Evolutionary conservation across 1,140 invertebrate species (phyloP), one percentile per base, ranked within the genome.

Genomic region (Sweltsa coloradensis): DNA sequence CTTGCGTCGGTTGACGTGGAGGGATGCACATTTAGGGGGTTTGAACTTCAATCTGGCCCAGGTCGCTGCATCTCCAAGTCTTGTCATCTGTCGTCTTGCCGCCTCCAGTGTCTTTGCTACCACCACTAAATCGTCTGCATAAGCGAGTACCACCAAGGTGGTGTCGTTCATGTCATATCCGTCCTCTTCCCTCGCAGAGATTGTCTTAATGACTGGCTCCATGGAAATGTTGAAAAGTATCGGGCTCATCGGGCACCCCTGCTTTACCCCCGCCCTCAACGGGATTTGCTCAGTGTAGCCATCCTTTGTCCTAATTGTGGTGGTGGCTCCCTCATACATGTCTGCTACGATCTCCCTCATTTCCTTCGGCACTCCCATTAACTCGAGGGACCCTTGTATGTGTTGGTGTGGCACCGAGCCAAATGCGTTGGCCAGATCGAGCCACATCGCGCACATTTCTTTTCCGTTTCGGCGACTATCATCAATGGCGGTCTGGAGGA

Each of bases 221-320:
- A 68, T 51, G 1, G 57, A 58, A 2, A 71, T 43, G 42, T 67
- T 63, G 53, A 71, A 71, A 0, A 66, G 49, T 0, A 67, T 40
- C 0, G 60, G 59, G 37, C 60, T 63, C 2, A 67, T 31, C 0
- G 64, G 62, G 46, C 62, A 64, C 4, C 67, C 65, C 49, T 69
- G 66, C 5, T 53, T 51, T 0, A 70, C 61, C 18, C 62, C 59
- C 1, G 63, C n/a, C 0, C 31, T 21, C 5, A 67, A 48, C 2
- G 21, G 19, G 25, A 67, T 59, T 0, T 52, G 52, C 3, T 58
- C 50, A 0, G 63, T 58, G 16, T 48, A 41, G 2, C 53, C 57
- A 0, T 51, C 34, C 0, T 24, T 27, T 0, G 53, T 50, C 3
- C 34, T 29, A 1, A 57, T 34, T 5, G 18, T 34, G 0, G 57